Conservation (phyloP, 2,113 vertebrate species). For the Empidonax alnorum region DNA sequence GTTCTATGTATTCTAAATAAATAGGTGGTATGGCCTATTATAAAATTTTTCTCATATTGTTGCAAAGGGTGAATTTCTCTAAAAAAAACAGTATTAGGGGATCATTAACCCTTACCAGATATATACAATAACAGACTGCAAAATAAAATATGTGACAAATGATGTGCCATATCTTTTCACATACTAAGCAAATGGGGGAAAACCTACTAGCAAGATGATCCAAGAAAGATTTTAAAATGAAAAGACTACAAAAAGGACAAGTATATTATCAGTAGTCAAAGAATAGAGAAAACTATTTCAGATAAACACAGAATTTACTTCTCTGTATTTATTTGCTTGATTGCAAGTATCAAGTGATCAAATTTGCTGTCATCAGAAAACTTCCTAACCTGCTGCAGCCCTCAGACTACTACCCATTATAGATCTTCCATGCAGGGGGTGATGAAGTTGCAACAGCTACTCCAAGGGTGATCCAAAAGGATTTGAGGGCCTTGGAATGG, state of each 20-base stretch:
- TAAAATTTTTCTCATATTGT: background rate
- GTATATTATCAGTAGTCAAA: background rate
- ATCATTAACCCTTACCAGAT: background rate
- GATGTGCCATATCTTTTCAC: background rate
- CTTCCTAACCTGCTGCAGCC: no score
- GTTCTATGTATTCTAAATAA: background rate
- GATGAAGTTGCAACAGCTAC: background rate
- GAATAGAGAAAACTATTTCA: background rate
- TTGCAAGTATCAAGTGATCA: background rate
- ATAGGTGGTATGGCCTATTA: background rate
- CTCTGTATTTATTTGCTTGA: background rate
- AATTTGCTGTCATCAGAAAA: background rate
- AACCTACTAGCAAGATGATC: rapidly evolving
- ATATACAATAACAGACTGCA: background rate
- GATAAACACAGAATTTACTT: background rate
- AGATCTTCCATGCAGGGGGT: background rate
- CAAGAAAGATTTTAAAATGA: background rate
- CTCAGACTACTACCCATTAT: background rate
- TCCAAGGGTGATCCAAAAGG: background rate
- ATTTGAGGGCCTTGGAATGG: background rate
- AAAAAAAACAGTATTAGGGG: background rate
- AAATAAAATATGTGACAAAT: background rate
- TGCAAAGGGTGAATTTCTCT: background rate
- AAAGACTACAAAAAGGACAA: background rate
- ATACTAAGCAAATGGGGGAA: background rate